Conservation (phyloP, 2,113 vertebrate species). For the Odontophorus gujanensis region DNA sequence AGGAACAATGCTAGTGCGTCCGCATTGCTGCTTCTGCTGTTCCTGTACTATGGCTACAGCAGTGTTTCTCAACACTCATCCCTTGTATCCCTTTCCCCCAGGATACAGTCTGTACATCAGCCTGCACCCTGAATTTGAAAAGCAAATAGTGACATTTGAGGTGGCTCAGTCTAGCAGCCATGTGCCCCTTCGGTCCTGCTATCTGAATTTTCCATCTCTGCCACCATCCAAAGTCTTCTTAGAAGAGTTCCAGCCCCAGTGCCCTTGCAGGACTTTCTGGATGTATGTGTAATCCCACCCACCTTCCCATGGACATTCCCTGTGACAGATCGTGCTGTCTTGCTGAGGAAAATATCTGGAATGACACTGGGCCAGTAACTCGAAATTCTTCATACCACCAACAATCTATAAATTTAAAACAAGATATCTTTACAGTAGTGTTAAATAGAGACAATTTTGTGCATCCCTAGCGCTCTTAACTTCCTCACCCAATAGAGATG, state of each 20-base stretch:
- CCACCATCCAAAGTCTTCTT: not conserved
- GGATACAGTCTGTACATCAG: not conserved
- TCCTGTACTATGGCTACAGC: conserved; percentile 54
- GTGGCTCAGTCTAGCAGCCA: not conserved
- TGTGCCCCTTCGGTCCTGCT: not conserved
- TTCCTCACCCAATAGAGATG: not conserved
- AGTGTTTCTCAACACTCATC: not conserved
- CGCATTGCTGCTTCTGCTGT: conserved; percentile 35
- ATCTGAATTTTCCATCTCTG: not conserved
- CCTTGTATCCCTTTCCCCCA: not conserved
- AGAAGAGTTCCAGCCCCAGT: not conserved
- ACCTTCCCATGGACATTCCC: not conserved
- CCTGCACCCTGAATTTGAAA: not conserved
- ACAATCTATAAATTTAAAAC: not conserved
- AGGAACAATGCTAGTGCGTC: not conserved
- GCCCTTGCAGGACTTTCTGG: not conserved
- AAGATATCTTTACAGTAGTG: not conserved
- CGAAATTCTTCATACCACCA: not conserved
- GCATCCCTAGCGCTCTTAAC: not conserved
- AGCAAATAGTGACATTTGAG: not conserved
- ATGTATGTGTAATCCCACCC: not conserved
- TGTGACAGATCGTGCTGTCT: not conserved
- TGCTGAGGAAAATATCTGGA: not conserved
- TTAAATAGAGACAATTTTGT: not conserved
- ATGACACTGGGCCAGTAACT: not conserved